Conservation (phyloP, 2,888 invertebrate species). For the Phania funesta region DNA sequence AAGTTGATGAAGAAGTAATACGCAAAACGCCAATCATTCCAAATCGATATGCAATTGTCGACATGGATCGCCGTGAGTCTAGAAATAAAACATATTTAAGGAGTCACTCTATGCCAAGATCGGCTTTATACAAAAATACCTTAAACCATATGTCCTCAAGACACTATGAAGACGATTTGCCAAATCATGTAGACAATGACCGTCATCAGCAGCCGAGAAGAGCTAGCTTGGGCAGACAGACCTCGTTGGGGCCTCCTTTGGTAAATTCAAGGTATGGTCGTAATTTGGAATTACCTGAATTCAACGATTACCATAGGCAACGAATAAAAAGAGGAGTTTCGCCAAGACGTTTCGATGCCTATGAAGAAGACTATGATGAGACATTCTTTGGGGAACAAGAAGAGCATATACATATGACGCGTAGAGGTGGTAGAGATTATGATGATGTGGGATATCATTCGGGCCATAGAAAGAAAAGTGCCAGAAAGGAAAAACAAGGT, state of each 20-base stretch:
- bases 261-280: constrained; percentile 75
- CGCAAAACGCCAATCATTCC: constrained; percentile 85
- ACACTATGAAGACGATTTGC: constrained; percentile 49
- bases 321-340: constrained; percentile 71
- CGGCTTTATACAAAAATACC: constrained; percentile 71
- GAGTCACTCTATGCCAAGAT: constrained; percentile 79
- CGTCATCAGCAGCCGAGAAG: constrained; percentile 66
- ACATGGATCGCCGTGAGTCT: constrained; percentile 70
- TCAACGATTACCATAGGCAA: constrained; percentile 63
- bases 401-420: constrained; percentile 51
- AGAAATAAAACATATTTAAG: constrained; percentile 70
- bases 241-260: constrained; percentile 60
- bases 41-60: constrained; percentile 86
- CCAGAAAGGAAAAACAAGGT: constrained; percentile 69
- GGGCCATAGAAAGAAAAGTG: constrained; percentile 68
- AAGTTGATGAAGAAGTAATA: constrained; percentile 77
- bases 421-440: constrained; percentile 68
- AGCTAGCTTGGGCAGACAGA: constrained; percentile 71
- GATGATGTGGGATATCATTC: constrained; percentile 70
- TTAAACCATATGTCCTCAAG: constrained; percentile 36
- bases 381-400: constrained; percentile 68
- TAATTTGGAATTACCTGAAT: constrained; percentile 77
- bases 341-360: constrained; percentile 73
- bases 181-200: constrained; percentile 49
- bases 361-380: constrained; percentile 77